Percentiles rank a stretch among this genome's conserved stretches.
These are phyloP conservation scores for Scaptomyza polygonia DNA, from an alignment of 2,888 invertebrate species.

Conservation along the genomic window DNA sequence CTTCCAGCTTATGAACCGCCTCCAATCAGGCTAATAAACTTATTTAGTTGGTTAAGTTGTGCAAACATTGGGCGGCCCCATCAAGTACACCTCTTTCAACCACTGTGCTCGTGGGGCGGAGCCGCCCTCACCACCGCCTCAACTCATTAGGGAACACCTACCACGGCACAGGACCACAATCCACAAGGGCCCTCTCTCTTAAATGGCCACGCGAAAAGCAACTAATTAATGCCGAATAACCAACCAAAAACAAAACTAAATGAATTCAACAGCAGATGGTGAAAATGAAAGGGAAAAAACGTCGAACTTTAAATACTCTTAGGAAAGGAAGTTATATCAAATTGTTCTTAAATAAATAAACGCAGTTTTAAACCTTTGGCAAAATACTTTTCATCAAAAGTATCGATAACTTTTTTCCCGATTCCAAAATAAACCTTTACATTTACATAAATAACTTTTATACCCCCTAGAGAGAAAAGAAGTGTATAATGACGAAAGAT, in stretches of 20 bases:
- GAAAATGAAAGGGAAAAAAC: neutral
- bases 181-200: constrained; percentile 38
- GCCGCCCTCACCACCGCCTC: constrained; percentile 61
- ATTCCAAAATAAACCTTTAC: too few species aligned
- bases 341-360: too few species aligned
- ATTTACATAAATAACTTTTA: neutral
- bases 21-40: constrained; percentile 70
- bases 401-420: too few species aligned
- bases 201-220: constrained; percentile 67
- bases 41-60: constrained; percentile 70
- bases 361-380: too few species aligned
- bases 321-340: too few species aligned
- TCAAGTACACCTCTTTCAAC: constrained; percentile 63
- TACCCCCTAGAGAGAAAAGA: neutral
- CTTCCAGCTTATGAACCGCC: constrained; percentile 35
- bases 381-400: too few species aligned
- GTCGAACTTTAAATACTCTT: constrained; percentile 30
- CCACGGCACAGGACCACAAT: constrained; percentile 26
- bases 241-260: constrained; percentile 57
- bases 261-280: constrained; percentile 42
- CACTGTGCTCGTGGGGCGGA: constrained; percentile 35
- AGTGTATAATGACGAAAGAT: constrained; percentile 37
- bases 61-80: constrained; percentile 70
- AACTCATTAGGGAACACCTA: constrained; percentile 74
- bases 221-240: constrained; percentile 71